Evolutionary conservation across 2,888 invertebrate species (phyloP).

Genomic region (Drosophila kambysellisi): DNA sequence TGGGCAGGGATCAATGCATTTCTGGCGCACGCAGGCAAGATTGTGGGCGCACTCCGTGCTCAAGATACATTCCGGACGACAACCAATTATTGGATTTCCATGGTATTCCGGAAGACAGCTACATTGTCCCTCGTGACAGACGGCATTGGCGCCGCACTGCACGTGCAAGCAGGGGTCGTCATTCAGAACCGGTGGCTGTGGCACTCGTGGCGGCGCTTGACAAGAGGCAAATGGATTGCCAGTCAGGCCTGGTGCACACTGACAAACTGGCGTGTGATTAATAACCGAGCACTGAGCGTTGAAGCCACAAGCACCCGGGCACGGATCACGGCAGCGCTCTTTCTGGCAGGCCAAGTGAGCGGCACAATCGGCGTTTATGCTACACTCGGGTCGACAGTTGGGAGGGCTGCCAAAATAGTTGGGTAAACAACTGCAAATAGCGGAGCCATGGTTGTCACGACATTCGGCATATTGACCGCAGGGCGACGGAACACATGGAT

Average conservation of each 20-base stretch:
- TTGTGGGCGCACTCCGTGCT: constrained; percentile 89
- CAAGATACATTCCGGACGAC: constrained; percentile 90
- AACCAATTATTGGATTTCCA: constrained; percentile 88
- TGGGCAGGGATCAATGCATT: constrained; percentile 90
- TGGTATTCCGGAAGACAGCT: constrained; percentile 88
- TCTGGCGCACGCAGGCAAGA: constrained; percentile 89
- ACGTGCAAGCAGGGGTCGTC: constrained; percentile 90
- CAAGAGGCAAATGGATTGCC: constrained; percentile 91
- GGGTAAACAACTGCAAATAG: constrained; percentile 89
- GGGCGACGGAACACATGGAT: constrained; percentile 90
- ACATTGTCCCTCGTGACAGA: constrained; percentile 90
- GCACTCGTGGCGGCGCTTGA: constrained; percentile 81
- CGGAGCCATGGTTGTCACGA: constrained; percentile 87
- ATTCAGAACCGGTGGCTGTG: constrained; percentile 82
- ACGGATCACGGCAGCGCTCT: constrained; percentile 90
- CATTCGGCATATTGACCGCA: constrained; percentile 91
- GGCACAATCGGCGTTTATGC: constrained; percentile 89
- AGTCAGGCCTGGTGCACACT: constrained; percentile 87
- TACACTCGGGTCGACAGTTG: constrained; percentile 90
- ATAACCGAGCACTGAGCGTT: constrained; percentile 88
- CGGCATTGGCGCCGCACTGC: constrained; percentile 89
- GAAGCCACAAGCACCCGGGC: constrained; percentile 89
- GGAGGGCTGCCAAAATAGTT: constrained; percentile 90
- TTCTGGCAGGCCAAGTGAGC: constrained; percentile 90
- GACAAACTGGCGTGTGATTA: constrained; percentile 89